Percentiles rank a stretch among this genome's conserved stretches.
Evolutionary conservation across 1,140 invertebrate genomes (phyloP).

Genomic region (Ephestia elutella): DNA sequence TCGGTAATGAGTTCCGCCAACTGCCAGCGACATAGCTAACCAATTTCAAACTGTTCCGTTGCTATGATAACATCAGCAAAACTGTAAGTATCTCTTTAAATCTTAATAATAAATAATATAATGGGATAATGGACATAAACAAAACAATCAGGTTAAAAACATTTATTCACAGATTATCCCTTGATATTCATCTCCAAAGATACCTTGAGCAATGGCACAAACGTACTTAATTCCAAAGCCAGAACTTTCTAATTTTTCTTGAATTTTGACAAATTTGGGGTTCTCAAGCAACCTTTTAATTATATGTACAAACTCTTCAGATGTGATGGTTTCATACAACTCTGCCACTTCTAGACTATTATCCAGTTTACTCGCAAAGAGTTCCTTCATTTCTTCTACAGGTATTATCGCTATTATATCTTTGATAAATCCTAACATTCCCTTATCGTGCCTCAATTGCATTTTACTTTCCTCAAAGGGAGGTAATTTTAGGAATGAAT

Average conservation of each 20-base stretch:
- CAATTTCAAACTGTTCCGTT: slow-evolving; percentile 23
- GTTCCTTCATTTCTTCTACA: not conserved
- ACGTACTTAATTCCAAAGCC: slow-evolving; percentile 32
- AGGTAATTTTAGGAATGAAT: slow-evolving; percentile 26
- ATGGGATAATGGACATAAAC: no score
- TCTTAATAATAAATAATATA: no score
- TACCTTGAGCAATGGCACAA: slow-evolving; percentile 22
- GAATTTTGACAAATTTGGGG: no score
- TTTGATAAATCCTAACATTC: slow-evolving; percentile 29
- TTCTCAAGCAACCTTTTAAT: slow-evolving; percentile 11
- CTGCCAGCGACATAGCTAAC: slow-evolving; percentile 35
- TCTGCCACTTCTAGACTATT: slow-evolving; percentile 25
- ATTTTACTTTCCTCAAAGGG: slow-evolving; percentile 21
- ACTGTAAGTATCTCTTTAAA: not conserved
- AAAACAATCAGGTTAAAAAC: not conserved
- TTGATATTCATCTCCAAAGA: slow-evolving; percentile 27
- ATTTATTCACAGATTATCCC: slow-evolving; percentile 21
- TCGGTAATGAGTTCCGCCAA: slow-evolving; percentile 49
- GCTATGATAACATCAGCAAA: slow-evolving; percentile 9
- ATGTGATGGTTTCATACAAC: slow-evolving; percentile 27
- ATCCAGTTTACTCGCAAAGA: slow-evolving; percentile 34
- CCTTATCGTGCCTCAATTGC: slow-evolving; percentile 11
- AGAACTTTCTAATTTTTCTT: slow-evolving; percentile 22
- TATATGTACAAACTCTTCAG: slow-evolving; percentile 33
- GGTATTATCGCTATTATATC: slow-evolving; percentile 26